Evolutionary conservation across 1,140 invertebrate species (phyloP).

Genomic region (Samia ricini): DNA sequence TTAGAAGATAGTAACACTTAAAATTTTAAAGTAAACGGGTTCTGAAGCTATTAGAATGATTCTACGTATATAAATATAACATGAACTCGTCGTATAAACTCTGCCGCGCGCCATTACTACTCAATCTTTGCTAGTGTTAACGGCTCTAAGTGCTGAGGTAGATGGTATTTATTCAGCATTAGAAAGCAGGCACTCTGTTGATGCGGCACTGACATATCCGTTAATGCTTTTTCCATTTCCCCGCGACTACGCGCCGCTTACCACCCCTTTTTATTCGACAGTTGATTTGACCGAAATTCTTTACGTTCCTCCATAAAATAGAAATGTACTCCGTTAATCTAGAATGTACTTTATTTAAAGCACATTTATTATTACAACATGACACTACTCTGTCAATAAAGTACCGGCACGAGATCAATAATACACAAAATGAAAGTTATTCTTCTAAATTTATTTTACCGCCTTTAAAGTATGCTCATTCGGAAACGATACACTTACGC

Average conservation of each 20-base stretch:
- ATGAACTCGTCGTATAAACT: not conserved
- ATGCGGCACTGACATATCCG: constrained; percentile 72
- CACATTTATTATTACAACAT: not conserved
- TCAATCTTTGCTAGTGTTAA: constrained; percentile 30
- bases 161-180: constrained; percentile 72
- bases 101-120: constrained; percentile 15
- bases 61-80: not conserved
- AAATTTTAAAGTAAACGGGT: too few relatives aligned
- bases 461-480: too few relatives aligned
- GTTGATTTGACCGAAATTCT: constrained; percentile 58
- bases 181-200: constrained; percentile 71
- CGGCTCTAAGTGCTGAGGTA: constrained; percentile 47
- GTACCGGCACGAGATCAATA: too few relatives aligned
- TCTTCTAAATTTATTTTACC: too few relatives aligned
- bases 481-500: too few relatives aligned
- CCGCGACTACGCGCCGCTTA: constrained; percentile 46
- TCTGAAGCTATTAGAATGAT: too few relatives aligned
- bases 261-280: constrained; percentile 34
- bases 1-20: too few relatives aligned
- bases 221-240: constrained; percentile 78
- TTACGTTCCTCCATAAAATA: constrained; percentile 22
- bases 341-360: too few relatives aligned
- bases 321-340: constrained; percentile 13
- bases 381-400: too few relatives aligned
- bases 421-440: too few relatives aligned